Evolutionary conservation across 2,888 invertebrate genomes (phyloP), one percentile per base, ranked within the genome.

Genomic region (Meandrusa payeni): DNA sequence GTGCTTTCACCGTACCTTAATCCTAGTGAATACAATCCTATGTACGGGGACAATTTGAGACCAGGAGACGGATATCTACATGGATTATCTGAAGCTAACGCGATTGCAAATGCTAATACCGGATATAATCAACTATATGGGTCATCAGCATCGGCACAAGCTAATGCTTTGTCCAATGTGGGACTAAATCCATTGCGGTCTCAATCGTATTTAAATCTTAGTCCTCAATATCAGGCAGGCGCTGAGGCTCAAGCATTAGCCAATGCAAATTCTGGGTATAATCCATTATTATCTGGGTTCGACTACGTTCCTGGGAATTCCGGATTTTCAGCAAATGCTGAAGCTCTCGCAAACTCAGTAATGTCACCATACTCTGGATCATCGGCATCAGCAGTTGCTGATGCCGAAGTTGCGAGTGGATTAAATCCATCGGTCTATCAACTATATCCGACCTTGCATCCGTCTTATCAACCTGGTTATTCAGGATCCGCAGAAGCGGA

Each of bases 101-200:
- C 33, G 11, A 6, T 7, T 4, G 42, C 39, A 5, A 22, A 42
- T 13, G 39, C 42, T 6, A 24, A 38, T 7, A 17, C 32, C 10
- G 36, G 29, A 29, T 29, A 36, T 15, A 15, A 36, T n/a, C 15
- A 27, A 12, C 17, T n/a, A 19, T 17, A 27, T 10, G 15, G 10
- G 5, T 33, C 41, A n/a, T 22, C 34, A 5, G 29, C 44, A 19
- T 24, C 27, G 9, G 39, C 45, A 17, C 36, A 27, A 17, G 33
- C 37, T 10, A 28, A 41, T 4, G 28, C 28, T 4, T 7, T 28
- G 7, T 23, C 15, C 11, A 34, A 23, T n/a, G 34, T n/a, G 10
- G 34, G 23, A 10, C n/a, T 12, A 3, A 32, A 26, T n/a, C 17
- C 19, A 12, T 33, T 29, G 10, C 22, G 13, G 6, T 23, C 38